Evolutionary conservation across 2,113 vertebrate species (phyloP).

Genomic region (Pteropus alecto): DNA sequence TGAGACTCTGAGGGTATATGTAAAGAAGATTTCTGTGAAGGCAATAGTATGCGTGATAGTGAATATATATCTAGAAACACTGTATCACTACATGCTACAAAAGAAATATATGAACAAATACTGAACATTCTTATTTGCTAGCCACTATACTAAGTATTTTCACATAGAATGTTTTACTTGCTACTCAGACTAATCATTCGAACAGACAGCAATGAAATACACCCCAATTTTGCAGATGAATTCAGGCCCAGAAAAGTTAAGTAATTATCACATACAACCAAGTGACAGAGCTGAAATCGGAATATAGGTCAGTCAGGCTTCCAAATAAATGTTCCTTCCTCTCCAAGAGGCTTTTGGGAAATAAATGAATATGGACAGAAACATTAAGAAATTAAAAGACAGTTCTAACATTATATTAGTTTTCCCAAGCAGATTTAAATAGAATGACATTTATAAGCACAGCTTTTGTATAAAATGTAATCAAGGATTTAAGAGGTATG

Average conservation of each 20-base stretch:
- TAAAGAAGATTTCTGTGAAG: conserved; percentile 95
- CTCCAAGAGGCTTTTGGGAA: conserved; percentile 7
- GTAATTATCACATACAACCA: background rate
- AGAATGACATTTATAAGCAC: background rate
- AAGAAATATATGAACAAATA: background rate
- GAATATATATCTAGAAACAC: conserved; percentile 54
- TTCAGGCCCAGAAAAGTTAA: background rate
- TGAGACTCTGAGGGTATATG: conserved; percentile 97
- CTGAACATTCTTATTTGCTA: background rate
- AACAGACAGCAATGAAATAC: background rate
- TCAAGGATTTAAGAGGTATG: background rate
- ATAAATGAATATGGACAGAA: background rate
- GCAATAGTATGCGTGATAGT: conserved; percentile 43
- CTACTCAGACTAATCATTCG: conserved; percentile 3
- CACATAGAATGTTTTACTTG: background rate
- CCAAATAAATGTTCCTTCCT: background rate
- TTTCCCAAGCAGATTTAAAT: background rate
- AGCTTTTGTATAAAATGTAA: background rate
- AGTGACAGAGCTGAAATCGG: background rate
- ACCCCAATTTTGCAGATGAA: background rate
- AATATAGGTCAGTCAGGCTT: background rate
- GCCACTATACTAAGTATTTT: background rate
- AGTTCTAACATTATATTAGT: conserved; percentile 3
- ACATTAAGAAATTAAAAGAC: background rate
- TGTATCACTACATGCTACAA: background rate